phyloP scores from a whole-genome alignment of 2,888 invertebrate species.

The Mesorhabditis spiculigera region DNA sequence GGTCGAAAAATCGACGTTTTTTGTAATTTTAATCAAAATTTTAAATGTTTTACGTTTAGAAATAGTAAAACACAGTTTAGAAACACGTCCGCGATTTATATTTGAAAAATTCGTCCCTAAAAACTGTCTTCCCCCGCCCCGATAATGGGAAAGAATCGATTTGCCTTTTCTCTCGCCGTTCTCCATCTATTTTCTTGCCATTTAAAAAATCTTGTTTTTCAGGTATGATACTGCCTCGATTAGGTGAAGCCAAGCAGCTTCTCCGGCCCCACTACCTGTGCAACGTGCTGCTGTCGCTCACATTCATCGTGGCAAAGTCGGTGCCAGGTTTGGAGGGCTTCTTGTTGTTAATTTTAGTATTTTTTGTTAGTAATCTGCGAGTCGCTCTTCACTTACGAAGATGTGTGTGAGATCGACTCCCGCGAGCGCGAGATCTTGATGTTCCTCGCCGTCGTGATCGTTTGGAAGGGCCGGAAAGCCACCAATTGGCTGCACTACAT shows the following conservation, averaged over 20 bases:
- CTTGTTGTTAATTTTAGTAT: constrained; percentile 15
- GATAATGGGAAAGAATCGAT: not conserved
- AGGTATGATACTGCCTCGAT: constrained; percentile 29
- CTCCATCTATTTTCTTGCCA: not conserved
- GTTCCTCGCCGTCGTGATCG: constrained; percentile 87
- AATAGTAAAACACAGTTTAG: too few species aligned
- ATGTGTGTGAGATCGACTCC: constrained; percentile 79
- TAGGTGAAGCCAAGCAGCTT: constrained; percentile 29
- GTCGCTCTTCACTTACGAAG: constrained; percentile 58
- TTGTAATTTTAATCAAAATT: too few species aligned
- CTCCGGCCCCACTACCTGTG: constrained; percentile 75
- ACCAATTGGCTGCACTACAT: constrained; percentile 76
- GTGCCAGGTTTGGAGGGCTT: constrained; percentile 70
- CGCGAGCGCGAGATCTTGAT: constrained; percentile 92
- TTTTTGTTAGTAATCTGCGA: constrained; percentile 21
- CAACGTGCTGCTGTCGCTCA: constrained; percentile 78
- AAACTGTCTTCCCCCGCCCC: not conserved
- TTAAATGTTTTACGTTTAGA: too few species aligned
- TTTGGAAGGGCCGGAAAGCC: constrained; percentile 83
- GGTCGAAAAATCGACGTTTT: too few species aligned
- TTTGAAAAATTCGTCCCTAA: too few species aligned
- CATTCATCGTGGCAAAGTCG: constrained; percentile 76
- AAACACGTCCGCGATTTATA: too few species aligned
- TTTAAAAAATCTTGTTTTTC: not conserved
- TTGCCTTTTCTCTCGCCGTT: not conserved